Percentiles rank a stretch among this genome's conserved stretches.
Conservation (phyloP, 2,113 vertebrate species). For the Anarrhichthys ocellatus region DNA sequence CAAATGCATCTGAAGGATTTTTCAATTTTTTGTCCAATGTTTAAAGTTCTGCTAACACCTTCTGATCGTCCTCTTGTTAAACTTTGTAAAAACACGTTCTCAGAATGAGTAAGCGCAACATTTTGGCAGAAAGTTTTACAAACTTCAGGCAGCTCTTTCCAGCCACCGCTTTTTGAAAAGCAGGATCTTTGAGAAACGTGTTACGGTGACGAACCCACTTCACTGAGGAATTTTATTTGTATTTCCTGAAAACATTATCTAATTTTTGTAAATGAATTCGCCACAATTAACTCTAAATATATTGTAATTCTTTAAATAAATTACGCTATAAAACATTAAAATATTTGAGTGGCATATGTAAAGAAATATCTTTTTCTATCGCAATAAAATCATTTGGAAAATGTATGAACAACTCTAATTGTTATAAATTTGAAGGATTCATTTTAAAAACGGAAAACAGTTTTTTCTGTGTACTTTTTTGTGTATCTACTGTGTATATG, state of each 20-base stretch:
- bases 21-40: background rate
- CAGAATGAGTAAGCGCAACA: background rate
- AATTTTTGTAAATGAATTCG: background rate
- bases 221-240: constrained; percentile 6
- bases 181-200: background rate
- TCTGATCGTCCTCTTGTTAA: constrained; percentile 1
- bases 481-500: background rate
- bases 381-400: background rate
- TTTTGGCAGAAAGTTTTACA: constrained; percentile 17
- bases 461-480: background rate
- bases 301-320: background rate
- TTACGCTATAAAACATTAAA: background rate
- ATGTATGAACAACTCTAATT: background rate
- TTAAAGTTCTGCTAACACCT: background rate
- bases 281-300: background rate
- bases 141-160: background rate
- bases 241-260: background rate
- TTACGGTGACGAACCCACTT: background rate
- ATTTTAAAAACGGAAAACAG: background rate
- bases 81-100: constrained; percentile 21
- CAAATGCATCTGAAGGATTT: background rate
- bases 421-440: background rate
- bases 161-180: constrained; percentile 4
- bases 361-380: background rate
- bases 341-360: background rate